Percentiles rank a stretch among this genome's conserved stretches.
Evolutionary conservation across 2,797 vertebrate genomes (phyloP).

Genomic region (Diceros bicornis): DNA sequence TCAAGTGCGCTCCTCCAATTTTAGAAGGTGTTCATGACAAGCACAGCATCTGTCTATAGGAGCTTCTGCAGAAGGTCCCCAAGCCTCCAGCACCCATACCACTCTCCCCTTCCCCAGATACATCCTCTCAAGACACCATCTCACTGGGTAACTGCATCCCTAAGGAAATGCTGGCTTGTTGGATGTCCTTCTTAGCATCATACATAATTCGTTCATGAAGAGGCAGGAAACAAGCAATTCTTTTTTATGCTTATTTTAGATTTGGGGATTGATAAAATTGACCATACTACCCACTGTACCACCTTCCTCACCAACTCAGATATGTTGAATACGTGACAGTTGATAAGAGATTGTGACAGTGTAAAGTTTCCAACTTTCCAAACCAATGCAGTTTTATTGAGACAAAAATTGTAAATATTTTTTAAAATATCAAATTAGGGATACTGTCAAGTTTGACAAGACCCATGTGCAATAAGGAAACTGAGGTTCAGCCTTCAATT

Average conservation of each 20-base stretch:
- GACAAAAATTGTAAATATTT: neutral
- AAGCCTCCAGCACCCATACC: neutral
- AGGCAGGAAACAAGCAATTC: neutral
- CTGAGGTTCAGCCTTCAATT: neutral
- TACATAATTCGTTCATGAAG: neutral
- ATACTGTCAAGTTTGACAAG: neutral
- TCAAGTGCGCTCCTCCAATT: neutral
- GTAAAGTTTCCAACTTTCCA: constrained; percentile 29
- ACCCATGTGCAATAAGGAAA: neutral
- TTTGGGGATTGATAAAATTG: constrained; percentile 28
- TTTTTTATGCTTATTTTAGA: neutral
- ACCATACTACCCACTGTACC: neutral
- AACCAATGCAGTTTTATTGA: neutral
- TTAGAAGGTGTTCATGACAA: neutral
- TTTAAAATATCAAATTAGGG: neutral
- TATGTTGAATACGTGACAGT: neutral
- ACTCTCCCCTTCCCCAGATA: neutral
- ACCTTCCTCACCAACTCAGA: neutral
- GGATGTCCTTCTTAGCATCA: neutral
- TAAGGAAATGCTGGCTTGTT: neutral
- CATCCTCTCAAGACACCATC: neutral
- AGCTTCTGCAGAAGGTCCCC: neutral
- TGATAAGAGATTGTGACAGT: neutral
- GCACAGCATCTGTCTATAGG: neutral
- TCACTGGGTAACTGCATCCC: neutral